phyloP scores from a whole-genome alignment of 2,888 invertebrate species.

The Orgyia antiqua region DNA sequence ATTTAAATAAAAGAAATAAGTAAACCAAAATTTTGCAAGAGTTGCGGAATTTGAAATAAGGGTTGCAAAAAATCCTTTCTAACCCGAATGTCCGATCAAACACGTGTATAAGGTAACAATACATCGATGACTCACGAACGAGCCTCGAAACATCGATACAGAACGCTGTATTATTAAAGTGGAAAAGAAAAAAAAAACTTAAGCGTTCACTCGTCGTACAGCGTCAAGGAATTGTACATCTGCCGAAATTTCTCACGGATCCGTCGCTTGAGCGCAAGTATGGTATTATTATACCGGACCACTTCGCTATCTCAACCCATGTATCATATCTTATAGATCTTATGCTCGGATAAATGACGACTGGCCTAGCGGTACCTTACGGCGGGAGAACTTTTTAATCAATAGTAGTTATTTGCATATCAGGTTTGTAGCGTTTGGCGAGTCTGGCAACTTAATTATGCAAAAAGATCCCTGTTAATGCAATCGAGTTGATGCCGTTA shows the following conservation, averaged over 20 bases:
- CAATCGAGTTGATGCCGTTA: conserved; percentile 13
- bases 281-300: conserved; percentile 68
- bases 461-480: conserved; percentile 21
- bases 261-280: conserved; percentile 46
- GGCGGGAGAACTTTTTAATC: conserved; percentile 56
- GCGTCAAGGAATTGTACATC: conserved; percentile 77
- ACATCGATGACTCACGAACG: conserved; percentile 66
- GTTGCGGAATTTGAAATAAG: conserved; percentile 75
- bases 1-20: conserved; percentile 43
- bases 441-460: conserved; percentile 31
- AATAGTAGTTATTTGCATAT: conserved; percentile 61
- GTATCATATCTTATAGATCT: conserved; percentile 63
- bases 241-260: conserved; percentile 78
- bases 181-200: conserved; percentile 60
- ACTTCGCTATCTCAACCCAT: conserved; percentile 55
- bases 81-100: conserved; percentile 68
- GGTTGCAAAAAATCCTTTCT: conserved; percentile 76
- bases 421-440: conserved; percentile 45
- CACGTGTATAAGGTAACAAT: conserved; percentile 72
- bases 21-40: conserved; percentile 73
- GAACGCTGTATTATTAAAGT: conserved; percentile 66
- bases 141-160: conserved; percentile 53
- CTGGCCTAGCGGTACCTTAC: conserved; percentile 61
- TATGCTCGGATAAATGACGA: conserved; percentile 56
- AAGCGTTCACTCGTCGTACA: conserved; percentile 70